Percentiles rank a stretch among this genome's conserved stretches.
Evolutionary conservation across 1,140 invertebrate genomes (phyloP).

Genomic region (Scaptodrosophila lebanonensis): DNA sequence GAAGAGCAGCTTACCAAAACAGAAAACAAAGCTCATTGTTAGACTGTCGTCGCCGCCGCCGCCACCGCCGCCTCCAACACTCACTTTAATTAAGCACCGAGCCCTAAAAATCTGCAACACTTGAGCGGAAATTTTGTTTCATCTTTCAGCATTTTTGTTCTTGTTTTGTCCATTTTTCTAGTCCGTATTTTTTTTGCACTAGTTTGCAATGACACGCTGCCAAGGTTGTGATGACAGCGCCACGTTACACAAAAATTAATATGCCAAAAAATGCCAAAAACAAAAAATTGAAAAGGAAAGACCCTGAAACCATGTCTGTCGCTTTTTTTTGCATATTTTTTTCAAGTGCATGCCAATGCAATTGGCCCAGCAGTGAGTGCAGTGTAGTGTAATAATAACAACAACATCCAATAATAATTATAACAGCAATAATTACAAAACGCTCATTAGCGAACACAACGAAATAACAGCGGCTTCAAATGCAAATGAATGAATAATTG

Average conservation of each 20-base stretch:
- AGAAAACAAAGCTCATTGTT: too few relatives aligned
- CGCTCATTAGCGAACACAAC: too few relatives aligned
- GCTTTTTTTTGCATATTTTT: conserved; percentile 23
- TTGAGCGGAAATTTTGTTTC: conserved; percentile 8
- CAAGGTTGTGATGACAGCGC: too few relatives aligned
- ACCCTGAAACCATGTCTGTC: too few relatives aligned
- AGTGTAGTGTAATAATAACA: conserved; percentile 11
- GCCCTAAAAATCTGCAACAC: conserved; percentile 23
- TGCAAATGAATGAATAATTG: too few relatives aligned
- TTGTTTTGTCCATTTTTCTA: too few relatives aligned
- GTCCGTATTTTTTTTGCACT: conserved; percentile 23
- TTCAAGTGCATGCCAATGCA: conserved; percentile 20
- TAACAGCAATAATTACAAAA: too few relatives aligned
- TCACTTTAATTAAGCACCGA: conserved; percentile 13
- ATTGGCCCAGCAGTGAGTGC: background rate
- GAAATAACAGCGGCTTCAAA: too few relatives aligned
- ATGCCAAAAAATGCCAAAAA: too few relatives aligned
- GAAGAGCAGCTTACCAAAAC: too few relatives aligned
- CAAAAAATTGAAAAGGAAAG: too few relatives aligned
- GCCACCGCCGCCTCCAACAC: background rate
- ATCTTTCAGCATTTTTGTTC: conserved; percentile 40
- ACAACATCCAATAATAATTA: conserved; percentile 1
- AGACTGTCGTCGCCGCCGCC: background rate
- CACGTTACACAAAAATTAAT: too few relatives aligned
- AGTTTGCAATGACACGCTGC: conserved; percentile 14